Evolutionary conservation across 2,113 vertebrate species (phyloP), one percentile per base, ranked within the genome.

Genomic region (Lathamus discolor): DNA sequence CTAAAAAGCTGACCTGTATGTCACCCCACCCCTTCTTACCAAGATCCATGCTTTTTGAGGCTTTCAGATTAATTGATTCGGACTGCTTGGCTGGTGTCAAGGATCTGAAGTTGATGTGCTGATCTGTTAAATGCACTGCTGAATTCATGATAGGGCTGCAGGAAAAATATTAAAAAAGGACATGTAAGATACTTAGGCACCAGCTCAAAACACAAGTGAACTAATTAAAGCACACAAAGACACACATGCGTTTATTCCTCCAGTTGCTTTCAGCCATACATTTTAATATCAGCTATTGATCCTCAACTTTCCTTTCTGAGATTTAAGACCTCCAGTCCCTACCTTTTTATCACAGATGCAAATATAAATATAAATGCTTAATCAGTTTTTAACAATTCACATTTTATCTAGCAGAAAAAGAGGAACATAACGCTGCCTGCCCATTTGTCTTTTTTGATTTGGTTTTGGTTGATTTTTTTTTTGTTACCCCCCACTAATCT

Each of bases 21-120:
- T 89, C 94, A 95, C 72, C 57, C 91, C 68, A 24, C 54, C 81
- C 94, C 70, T 70, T 59, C 98, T 99, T 98, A 99, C 99, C 99
- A 74, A 99, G 98, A 97, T 99, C 99, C 99, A 99, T 99, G 98
- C 99, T 99, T 97, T 99, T 99, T 10, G 99, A 99, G 68, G 99
- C 98, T 98, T 99, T 99, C 62, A 99, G 97, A 91, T 99, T 99
- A 97, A 99, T 98, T 97, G 98, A 97, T 97, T 99, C 99, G 62
- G 95, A 93, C 95, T 98, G 98, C 92, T 97, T 96, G 95, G 97
- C 96, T 33, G 97, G 61, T 96, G 96, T 97, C 97, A 96, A 82
- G 75, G 95, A 93, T 95, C 93, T 96, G 95, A 98, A 98, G 97
- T 90, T 97, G 96, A 98, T 95, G 86, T 97, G 97, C 96, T 98